A percentile compares a stretch with the other conserved stretches of the same genome.
phyloP scores from a whole-genome alignment of 2,113 vertebrate genomes.

The Anas platyrhynchos region DNA sequence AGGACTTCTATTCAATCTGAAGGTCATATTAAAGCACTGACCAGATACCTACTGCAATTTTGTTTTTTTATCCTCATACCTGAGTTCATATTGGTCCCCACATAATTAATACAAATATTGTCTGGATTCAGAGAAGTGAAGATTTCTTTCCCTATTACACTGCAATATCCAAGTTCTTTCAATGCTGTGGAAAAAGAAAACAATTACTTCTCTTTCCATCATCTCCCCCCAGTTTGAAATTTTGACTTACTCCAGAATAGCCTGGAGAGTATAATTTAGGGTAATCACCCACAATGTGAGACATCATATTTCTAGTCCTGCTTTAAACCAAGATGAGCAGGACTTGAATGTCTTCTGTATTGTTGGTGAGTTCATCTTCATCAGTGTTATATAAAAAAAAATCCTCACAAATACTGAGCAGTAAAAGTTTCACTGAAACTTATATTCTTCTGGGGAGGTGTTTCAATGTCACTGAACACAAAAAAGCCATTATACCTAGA shows the following conservation, averaged over 20 bases:
- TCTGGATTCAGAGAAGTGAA: background rate
- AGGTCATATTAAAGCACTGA: background rate
- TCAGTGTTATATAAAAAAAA: background rate
- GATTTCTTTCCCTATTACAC: background rate
- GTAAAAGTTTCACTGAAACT: background rate
- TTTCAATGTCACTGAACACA: background rate
- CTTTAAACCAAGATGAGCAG: background rate
- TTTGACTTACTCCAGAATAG: background rate
- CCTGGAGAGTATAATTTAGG: background rate
- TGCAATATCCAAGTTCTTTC: background rate
- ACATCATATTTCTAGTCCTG: background rate
- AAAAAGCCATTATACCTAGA: background rate
- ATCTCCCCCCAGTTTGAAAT: background rate
- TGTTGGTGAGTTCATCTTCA: background rate
- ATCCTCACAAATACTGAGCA: background rate
- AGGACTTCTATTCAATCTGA: background rate
- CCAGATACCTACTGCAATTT: background rate
- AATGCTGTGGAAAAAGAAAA: background rate
- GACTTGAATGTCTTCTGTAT: background rate
- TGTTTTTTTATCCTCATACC: background rate
- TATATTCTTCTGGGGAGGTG: background rate
- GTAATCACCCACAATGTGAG: background rate
- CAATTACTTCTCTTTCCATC: background rate
- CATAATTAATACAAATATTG: background rate
- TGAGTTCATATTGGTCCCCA: background rate